These are phyloP conservation scores for Stegophylla sp. DNA, from an alignment of 2,888 invertebrate species.

Conservation along the genomic window DNA sequence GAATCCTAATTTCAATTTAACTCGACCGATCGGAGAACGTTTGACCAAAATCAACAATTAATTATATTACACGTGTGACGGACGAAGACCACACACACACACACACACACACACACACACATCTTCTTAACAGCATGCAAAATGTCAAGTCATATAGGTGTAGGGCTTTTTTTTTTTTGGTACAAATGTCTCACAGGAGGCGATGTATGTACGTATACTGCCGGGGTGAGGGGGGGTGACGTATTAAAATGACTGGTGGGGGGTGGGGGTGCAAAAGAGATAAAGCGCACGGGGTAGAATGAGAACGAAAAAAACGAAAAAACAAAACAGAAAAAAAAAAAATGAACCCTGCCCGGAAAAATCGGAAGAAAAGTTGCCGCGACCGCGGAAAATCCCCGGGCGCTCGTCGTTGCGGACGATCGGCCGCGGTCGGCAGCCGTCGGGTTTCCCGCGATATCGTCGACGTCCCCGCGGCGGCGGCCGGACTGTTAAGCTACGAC, in stretches of 20 bases:
- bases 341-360: not conserved
- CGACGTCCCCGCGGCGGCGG: not conserved
- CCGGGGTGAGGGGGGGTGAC: not conserved
- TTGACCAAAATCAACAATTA: too few species aligned
- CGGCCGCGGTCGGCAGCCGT: not conserved
- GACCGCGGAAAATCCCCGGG: conserved; percentile 29
- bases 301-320: not conserved
- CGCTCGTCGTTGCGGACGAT: not conserved
- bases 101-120: too few species aligned
- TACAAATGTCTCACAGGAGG: too few species aligned
- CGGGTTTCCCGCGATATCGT: conserved; percentile 48
- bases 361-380: conserved; percentile 10
- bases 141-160: too few species aligned
- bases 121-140: too few species aligned
- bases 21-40: too few species aligned
- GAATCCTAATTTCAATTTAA: too few species aligned
- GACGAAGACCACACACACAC: too few species aligned
- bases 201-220: too few species aligned
- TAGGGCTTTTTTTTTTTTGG: too few species aligned
- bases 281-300: not conserved
- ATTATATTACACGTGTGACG: too few species aligned
- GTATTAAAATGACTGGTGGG: not conserved
- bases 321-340: not conserved
- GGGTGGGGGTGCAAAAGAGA: not conserved
- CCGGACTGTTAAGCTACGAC: conserved; percentile 12